Evolutionary conservation across 2,888 invertebrate genomes (phyloP).

Genomic region (Ornithoptera alexandrae): DNA sequence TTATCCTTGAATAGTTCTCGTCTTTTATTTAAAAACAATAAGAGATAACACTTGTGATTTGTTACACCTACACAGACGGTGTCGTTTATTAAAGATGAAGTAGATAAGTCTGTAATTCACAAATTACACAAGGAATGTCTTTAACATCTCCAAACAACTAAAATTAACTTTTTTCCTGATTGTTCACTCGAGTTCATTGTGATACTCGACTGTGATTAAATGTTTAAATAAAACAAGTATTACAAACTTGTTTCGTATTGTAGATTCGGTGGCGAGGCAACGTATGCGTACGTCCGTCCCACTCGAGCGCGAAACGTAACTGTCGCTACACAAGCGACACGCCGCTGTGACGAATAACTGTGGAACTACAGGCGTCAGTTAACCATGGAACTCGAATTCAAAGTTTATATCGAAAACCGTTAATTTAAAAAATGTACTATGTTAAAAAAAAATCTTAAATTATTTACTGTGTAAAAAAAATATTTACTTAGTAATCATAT

Average conservation of each 20-base stretch:
- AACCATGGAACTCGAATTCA: conserved; percentile 35
- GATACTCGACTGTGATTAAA: conserved; percentile 40
- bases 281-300: conserved; percentile 58
- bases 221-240: conserved; percentile 41
- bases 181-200: conserved; percentile 59
- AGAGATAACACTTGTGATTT: conserved; percentile 69
- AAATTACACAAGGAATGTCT: conserved; percentile 62
- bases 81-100: conserved; percentile 62
- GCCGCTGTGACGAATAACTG: conserved; percentile 45
- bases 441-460: too few relatives aligned
- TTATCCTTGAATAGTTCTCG: conserved; percentile 53
- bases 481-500: too few relatives aligned
- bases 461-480: too few relatives aligned
- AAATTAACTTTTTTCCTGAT: conserved; percentile 45
- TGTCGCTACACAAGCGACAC: conserved; percentile 66
- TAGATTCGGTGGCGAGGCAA: conserved; percentile 39
- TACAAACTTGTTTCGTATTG: conserved; percentile 72
- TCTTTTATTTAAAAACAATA: conserved; percentile 63
- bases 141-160: conserved; percentile 50
- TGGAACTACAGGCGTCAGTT: conserved; percentile 55
- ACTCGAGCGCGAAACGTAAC: conserved; percentile 57
- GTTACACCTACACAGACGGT: conserved; percentile 62
- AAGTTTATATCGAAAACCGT: conserved; percentile 16
- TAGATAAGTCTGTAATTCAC: conserved; percentile 49
- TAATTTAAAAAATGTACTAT: conserved; percentile 6